Conservation (phyloP, 2,113 vertebrate genomes). For the Microtus oregoni region DNA sequence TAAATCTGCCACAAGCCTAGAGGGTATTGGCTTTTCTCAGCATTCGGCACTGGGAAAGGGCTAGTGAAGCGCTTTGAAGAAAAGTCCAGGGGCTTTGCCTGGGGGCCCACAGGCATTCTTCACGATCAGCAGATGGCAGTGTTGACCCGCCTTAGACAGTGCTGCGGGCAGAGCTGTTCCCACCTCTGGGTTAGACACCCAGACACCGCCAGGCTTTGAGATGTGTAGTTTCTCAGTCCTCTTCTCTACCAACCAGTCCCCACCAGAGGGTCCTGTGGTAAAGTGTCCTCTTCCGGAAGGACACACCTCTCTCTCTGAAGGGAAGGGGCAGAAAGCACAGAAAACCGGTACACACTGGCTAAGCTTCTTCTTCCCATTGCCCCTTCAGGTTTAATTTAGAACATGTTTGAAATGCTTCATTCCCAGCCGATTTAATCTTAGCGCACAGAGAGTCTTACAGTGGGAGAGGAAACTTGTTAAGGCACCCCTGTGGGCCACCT, state of each 20-base stretch:
- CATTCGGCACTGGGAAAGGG: background rate
- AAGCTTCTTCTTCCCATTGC: background rate
- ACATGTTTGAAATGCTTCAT: background rate
- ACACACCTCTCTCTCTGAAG: background rate
- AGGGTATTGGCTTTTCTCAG: background rate
- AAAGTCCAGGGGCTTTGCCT: background rate
- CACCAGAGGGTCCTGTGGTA: background rate
- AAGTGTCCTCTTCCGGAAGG: background rate
- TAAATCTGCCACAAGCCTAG: background rate
- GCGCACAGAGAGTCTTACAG: background rate
- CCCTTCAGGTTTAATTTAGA: background rate
- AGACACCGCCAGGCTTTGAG: no score
- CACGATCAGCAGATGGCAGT: slow-evolving; percentile 75
- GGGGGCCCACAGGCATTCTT: background rate
- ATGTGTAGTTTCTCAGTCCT: rapidly evolving
- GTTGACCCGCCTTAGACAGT: background rate
- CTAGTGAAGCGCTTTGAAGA: background rate
- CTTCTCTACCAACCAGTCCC: background rate
- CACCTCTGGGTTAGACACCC: background rate
- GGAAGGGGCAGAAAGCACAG: background rate
- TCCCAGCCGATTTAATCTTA: background rate
- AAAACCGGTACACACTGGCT: background rate
- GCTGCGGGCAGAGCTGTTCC: rapidly evolving
- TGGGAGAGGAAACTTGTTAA: background rate
- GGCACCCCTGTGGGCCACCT: background rate